Conservation (phyloP, 35 echinoderm and acorn worm genomes). For the Hemicentrotus pulcherrimus region DNA sequence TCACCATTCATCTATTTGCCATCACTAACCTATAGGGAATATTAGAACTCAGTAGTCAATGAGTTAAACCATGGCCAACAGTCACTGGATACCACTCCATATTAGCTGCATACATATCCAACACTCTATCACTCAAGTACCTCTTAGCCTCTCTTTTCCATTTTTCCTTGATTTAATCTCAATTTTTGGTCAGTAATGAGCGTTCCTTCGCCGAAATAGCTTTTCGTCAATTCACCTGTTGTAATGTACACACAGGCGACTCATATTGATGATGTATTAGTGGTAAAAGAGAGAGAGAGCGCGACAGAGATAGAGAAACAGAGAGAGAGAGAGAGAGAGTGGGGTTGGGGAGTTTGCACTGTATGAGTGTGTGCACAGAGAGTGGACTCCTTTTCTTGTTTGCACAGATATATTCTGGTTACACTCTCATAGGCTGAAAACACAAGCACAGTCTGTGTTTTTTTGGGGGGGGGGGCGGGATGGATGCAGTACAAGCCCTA, state of each 20-base stretch:
- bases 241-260: background rate
- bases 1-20: too few species aligned
- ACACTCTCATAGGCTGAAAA: background rate
- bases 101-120: background rate
- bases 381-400: background rate
- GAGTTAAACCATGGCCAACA: too few species aligned
- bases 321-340: background rate
- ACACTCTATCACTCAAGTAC: background rate
- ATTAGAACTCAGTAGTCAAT: too few species aligned
- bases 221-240: background rate
- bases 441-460: background rate
- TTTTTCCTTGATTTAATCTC: constrained; percentile 19
- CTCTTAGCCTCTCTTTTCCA: background rate
- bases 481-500: background rate
- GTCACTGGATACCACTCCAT: too few species aligned
- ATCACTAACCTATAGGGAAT: too few species aligned
- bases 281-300: background rate
- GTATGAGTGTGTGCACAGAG: background rate
- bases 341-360: background rate
- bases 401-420: background rate
- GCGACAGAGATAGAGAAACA: background rate
- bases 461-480: background rate
- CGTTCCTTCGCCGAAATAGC: background rate
- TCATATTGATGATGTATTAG: background rate
- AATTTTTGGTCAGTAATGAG: background rate